Evolutionary conservation across 2,888 invertebrate genomes (phyloP).

Genomic region (Trichopria drosophilae): DNA sequence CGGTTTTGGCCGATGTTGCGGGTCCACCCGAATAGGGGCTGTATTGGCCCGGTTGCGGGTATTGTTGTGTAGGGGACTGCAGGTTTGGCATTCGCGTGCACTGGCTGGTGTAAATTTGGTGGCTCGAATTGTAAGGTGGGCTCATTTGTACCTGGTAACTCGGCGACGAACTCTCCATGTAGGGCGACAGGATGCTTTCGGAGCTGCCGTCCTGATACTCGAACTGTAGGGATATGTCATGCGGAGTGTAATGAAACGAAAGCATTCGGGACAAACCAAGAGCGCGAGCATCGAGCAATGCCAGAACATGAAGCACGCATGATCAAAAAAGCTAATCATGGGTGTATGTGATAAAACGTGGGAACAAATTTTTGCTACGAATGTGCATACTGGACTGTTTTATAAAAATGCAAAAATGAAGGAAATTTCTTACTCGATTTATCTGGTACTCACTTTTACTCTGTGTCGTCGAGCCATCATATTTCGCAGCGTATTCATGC

Average conservation of each 20-base stretch:
- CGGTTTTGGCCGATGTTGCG: conserved; percentile 10
- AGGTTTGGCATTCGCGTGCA: conserved; percentile 25
- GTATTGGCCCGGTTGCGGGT: conserved; percentile 4
- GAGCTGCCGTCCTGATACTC: conserved; percentile 51
- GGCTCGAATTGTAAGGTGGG: conserved; percentile 50
- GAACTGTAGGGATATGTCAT: conserved; percentile 44
- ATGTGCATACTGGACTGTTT: too few relatives aligned
- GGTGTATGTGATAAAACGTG: too few relatives aligned
- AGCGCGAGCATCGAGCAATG: too few relatives aligned
- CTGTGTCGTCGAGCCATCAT: conserved; percentile 54
- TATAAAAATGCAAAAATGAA: too few relatives aligned
- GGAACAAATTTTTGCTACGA: too few relatives aligned
- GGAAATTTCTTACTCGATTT: too few relatives aligned
- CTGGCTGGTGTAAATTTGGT: conserved; percentile 41
- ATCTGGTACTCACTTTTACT: conserved; percentile 52
- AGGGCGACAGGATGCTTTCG: conserved; percentile 52
- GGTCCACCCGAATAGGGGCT: conserved; percentile 12
- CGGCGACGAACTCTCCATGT: conserved; percentile 47
- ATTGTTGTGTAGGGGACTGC: conserved; percentile 30
- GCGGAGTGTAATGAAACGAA: conserved; percentile 35
- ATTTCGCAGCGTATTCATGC: conserved; percentile 55
- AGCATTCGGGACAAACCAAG: conserved; percentile 7
- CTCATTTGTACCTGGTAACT: conserved; percentile 48
- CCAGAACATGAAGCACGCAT: too few relatives aligned
- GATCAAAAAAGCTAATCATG: too few relatives aligned